Conservation (phyloP, 2,113 vertebrate species). For the Arvicanthis niloticus region DNA sequence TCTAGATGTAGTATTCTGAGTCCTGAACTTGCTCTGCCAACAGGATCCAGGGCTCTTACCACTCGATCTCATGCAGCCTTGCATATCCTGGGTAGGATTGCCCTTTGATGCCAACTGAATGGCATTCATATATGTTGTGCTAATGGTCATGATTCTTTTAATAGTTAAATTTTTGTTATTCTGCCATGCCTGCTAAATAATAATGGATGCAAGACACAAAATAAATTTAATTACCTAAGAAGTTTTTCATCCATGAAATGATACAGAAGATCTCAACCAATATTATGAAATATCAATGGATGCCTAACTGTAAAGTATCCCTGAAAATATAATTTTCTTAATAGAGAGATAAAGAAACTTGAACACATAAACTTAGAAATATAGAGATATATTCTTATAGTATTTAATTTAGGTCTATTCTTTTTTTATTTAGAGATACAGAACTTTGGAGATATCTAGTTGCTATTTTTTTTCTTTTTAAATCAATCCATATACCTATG, state of each 20-base stretch:
- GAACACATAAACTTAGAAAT: constrained; percentile 1
- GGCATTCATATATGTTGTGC: not conserved
- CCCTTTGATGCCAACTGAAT: not conserved
- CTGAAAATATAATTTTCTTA: constrained; percentile 48
- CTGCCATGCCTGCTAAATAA: constrained; percentile 21
- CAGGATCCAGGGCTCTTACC: constrained; percentile 95
- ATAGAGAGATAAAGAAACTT: not conserved
- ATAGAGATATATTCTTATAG: not conserved
- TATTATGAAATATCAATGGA: not conserved
- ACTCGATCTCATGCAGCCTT: constrained; percentile 98
- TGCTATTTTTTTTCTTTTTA: not conserved
- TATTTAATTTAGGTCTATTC: constrained; percentile 30
- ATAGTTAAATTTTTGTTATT: constrained; percentile 34
- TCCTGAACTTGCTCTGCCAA: constrained; percentile 96
- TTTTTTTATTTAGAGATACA: not conserved
- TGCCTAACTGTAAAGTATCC: constrained; percentile 16
- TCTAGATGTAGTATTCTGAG: constrained; percentile 96
- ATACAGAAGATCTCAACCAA: not conserved
- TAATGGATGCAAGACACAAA: not conserved
- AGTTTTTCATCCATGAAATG: not conserved
- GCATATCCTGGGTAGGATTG: constrained; percentile 92
- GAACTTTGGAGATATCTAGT: not conserved
- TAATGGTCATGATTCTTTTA: not conserved
- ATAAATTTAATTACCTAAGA: constrained; percentile 4
- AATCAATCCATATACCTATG: not conserved